Percentiles rank a stretch among this genome's conserved stretches.
These are phyloP conservation scores for Bucorvus abyssinicus DNA, from an alignment of 2,797 vertebrate species.

Conservation along the genomic window DNA sequence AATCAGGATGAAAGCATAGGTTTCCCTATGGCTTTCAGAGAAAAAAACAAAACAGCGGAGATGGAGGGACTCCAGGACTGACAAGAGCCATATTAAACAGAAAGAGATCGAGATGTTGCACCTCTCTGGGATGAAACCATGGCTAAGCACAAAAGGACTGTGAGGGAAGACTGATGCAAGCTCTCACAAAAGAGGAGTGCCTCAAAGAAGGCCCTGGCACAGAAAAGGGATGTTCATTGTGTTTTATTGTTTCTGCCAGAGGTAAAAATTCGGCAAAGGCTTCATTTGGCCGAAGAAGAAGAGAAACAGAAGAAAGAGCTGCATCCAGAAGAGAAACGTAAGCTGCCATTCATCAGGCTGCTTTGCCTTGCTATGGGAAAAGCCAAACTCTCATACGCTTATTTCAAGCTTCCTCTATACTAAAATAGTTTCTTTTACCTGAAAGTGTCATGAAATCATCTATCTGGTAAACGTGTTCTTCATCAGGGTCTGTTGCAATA, in stretches of 20 bases:
- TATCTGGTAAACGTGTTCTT: conserved; percentile 81
- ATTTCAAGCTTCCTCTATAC: not conserved
- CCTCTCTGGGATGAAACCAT: not conserved
- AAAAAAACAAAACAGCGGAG: too few species aligned
- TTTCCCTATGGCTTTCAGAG: not conserved
- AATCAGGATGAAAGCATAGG: not conserved
- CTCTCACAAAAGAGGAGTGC: not conserved
- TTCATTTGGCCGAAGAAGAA: not conserved
- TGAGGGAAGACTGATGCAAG: not conserved
- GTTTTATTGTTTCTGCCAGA: not conserved
- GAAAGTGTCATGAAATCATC: conserved; percentile 77
- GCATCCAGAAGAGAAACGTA: not conserved
- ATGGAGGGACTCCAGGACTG: not conserved
- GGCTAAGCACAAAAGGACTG: not conserved
- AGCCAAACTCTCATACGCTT: not conserved
- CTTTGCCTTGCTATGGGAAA: not conserved
- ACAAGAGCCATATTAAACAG: not conserved
- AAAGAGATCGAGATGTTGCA: not conserved
- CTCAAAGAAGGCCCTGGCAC: not conserved
- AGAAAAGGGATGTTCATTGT: not conserved
- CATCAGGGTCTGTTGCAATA: conserved; percentile 83
- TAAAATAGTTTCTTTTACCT: conserved; percentile 54
- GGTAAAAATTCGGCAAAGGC: not conserved
- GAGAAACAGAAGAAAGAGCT: not conserved
- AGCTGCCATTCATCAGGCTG: not conserved